A percentile compares a stretch with the other conserved stretches of the same genome.
phyloP scores from a whole-genome alignment of 2,113 vertebrate genomes.

The Neodon shergylaensis region DNA sequence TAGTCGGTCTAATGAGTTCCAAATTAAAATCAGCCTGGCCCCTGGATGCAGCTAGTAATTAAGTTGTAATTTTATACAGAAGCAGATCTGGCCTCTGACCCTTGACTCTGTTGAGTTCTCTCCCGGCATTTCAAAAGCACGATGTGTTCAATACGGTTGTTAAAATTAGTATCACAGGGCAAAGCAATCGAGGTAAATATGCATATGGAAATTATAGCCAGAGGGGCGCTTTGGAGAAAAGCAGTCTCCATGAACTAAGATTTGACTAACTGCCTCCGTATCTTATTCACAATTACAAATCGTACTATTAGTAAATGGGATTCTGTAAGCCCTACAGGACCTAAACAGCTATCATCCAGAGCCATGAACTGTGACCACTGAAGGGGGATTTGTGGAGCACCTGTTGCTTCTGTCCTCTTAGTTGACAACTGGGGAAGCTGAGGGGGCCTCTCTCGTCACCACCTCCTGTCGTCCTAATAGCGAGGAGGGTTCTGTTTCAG shows the following conservation, averaged over 20 bases:
- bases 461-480: no score
- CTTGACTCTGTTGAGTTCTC: constrained; percentile 78
- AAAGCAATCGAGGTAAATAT: constrained; percentile 45
- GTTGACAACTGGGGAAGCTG: background rate
- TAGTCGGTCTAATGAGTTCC: constrained; percentile 79
- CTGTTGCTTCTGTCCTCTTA: background rate
- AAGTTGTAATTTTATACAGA: constrained; percentile 83
- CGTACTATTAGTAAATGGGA: constrained; percentile 51
- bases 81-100: constrained; percentile 74
- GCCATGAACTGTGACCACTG: background rate
- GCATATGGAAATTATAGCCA: constrained; percentile 64
- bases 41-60: constrained; percentile 80
- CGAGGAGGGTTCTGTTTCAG: background rate
- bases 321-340: constrained; percentile 31
- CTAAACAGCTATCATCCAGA: background rate
- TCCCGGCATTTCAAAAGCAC: constrained; percentile 78
- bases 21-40: constrained; percentile 78
- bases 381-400: background rate
- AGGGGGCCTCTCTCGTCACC: background rate
- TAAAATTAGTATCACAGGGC: constrained; percentile 75
- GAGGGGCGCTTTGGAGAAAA: constrained; percentile 49
- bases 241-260: constrained; percentile 37
- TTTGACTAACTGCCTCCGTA: constrained; percentile 52
- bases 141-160: constrained; percentile 70
- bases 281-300: constrained; percentile 71